These are phyloP conservation scores for Sinopyrophorus schimmeli DNA, from an alignment of 2,888 invertebrate genomes.

Conservation along the genomic window DNA sequence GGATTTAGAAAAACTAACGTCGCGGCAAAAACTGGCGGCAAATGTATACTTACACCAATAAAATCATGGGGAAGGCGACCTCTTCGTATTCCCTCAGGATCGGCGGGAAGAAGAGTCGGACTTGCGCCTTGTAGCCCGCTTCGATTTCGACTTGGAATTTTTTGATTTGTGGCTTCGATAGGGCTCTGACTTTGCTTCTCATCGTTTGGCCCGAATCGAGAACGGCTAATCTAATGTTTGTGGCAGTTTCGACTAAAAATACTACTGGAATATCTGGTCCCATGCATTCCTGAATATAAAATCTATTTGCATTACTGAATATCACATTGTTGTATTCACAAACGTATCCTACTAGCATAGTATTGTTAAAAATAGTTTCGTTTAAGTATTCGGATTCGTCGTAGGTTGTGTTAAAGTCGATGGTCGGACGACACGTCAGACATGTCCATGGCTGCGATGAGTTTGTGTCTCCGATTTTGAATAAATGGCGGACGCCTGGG, in stretches of 20 bases:
- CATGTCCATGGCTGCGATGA: constrained; percentile 59
- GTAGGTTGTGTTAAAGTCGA: constrained; percentile 47
- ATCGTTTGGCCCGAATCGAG: constrained; percentile 72
- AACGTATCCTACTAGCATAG: constrained; percentile 49
- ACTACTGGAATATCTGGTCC: constrained; percentile 74
- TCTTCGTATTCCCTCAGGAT: constrained; percentile 82
- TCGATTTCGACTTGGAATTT: constrained; percentile 68
- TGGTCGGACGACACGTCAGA: constrained; percentile 61
- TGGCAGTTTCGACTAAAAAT: constrained; percentile 64
- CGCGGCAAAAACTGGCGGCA: no score
- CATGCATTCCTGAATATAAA: constrained; percentile 75
- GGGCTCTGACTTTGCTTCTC: constrained; percentile 63
- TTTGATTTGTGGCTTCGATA: constrained; percentile 76
- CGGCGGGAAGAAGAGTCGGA: constrained; percentile 80
- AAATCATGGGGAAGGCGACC: constrained; percentile 76
- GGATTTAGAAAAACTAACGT: no score
- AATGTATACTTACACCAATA: constrained; percentile 74
- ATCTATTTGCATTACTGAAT: constrained; percentile 61
- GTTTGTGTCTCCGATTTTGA: constrained; percentile 64
- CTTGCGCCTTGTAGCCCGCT: constrained; percentile 71
- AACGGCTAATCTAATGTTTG: constrained; percentile 64
- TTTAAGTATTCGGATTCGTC: constrained; percentile 55
- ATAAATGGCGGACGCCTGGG: constrained; percentile 82
- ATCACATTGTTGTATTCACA: constrained; percentile 66
- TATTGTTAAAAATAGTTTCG: constrained; percentile 55